Evolutionary conservation across 37 sponge, comb jelly and placozoan genomes (phyloP).

Genomic region (Aphrocallistes beatrix): DNA sequence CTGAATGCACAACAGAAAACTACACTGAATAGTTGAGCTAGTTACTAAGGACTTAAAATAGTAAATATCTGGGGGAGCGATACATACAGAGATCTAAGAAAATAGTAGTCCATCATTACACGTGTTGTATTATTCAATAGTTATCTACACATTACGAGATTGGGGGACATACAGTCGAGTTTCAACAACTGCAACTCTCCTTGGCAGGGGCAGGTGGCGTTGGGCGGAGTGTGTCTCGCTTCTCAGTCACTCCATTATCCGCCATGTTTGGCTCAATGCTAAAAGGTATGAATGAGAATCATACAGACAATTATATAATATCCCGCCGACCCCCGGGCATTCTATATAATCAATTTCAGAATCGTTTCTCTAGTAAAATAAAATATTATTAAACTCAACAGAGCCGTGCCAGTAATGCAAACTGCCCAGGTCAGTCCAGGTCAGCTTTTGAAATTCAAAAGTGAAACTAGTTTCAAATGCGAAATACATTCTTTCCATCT

Average conservation of each 20-base stretch:
- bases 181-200: background rate
- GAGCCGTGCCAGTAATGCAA: too few relatives aligned
- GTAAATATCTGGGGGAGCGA: too few relatives aligned
- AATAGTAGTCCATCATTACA: background rate
- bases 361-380: too few relatives aligned
- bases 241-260: conserved; percentile 7
- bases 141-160: background rate
- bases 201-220: background rate
- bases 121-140: background rate
- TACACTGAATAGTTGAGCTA: background rate
- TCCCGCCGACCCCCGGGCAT: too few relatives aligned
- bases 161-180: background rate
- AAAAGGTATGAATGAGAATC: background rate
- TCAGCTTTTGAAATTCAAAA: too few relatives aligned
- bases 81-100: conserved; percentile 20
- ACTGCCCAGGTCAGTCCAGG: too few relatives aligned
- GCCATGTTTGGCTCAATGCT: conserved; percentile 12
- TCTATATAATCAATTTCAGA: too few relatives aligned
- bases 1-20: too few relatives aligned
- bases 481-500: too few relatives aligned
- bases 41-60: background rate
- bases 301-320: too few relatives aligned
- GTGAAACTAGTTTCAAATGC: too few relatives aligned
- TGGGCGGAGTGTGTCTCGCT: background rate
- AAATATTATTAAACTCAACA: too few relatives aligned